phyloP scores from a whole-genome alignment of 2,113 vertebrate genomes.

The Arothron firmamentum region DNA sequence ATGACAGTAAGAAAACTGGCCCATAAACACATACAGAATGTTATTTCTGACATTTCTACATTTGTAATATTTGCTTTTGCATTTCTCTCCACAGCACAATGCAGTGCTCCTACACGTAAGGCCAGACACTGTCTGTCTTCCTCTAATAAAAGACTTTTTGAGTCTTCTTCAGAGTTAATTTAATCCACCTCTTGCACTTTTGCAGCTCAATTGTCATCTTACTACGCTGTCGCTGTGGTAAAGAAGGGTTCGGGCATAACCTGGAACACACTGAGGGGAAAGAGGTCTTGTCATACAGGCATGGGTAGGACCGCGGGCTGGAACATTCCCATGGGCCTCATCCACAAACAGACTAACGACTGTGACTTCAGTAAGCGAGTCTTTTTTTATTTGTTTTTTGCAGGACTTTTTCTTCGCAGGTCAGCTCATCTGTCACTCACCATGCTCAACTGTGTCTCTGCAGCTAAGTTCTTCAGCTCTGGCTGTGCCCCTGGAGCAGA shows the following conservation, averaged over 20 bases:
- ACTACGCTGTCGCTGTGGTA: constrained; percentile 83
- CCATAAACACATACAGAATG: not conserved
- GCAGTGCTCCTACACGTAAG: not conserved
- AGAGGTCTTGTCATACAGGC: constrained; percentile 83
- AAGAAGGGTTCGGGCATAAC: constrained; percentile 67
- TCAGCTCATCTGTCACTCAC: not conserved
- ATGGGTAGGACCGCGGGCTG: constrained; percentile 84
- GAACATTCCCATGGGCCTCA: constrained; percentile 81
- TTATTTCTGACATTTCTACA: too few relatives aligned
- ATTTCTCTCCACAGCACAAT: not conserved
- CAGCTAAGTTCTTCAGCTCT: constrained; percentile 74
- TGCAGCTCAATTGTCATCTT: constrained; percentile 42
- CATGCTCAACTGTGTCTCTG: constrained; percentile 2
- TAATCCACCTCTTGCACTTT: not conserved
- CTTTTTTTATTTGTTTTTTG: not conserved
- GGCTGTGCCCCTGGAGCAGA: constrained; percentile 86
- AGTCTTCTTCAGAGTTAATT: too few relatives aligned
- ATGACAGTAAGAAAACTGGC: constrained; percentile 36
- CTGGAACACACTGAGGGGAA: constrained; percentile 78
- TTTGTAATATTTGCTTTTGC: not conserved
- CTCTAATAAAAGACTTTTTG: too few relatives aligned
- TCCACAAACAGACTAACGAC: constrained; percentile 59
- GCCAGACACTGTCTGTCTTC: not conserved
- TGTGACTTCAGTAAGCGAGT: constrained; percentile 81
- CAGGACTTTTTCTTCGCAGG: not conserved